phyloP scores from a whole-genome alignment of 2,797 vertebrate species.

The Columba guinea region DNA sequence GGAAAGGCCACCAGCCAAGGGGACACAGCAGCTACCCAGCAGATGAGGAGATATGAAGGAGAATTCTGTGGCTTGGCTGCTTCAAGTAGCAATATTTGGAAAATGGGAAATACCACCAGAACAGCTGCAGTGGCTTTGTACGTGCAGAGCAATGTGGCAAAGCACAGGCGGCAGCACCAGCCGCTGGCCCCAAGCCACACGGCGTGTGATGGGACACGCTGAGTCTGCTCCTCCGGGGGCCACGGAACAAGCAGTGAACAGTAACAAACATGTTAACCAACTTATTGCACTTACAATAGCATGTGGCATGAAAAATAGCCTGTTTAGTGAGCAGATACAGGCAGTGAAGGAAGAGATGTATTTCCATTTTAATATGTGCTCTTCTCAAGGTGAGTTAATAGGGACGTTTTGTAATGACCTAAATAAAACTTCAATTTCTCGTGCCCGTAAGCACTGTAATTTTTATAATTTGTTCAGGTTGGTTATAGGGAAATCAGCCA shows the following conservation, averaged over 20 bases:
- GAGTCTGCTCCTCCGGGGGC: neutral
- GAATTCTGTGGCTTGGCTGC: neutral
- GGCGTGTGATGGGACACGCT: fast-evolving
- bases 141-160: neutral
- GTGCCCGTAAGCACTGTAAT: neutral
- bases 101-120: neutral
- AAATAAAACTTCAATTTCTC: slow-evolving; percentile 10
- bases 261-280: neutral
- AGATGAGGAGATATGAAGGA: fast-evolving
- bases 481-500: neutral
- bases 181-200: fast-evolving
- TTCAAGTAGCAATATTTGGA: neutral
- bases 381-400: neutral
- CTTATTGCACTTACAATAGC: neutral
- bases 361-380: neutral
- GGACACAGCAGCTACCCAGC: neutral
- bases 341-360: neutral
- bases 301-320: fast-evolving
- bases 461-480: neutral
- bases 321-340: neutral
- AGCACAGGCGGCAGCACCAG: neutral
- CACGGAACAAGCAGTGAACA: neutral
- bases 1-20: neutral
- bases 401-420: slow-evolving; percentile 18
- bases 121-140: neutral